Conservation (phyloP, 2,888 invertebrate species). For the Phengaris arion region DNA sequence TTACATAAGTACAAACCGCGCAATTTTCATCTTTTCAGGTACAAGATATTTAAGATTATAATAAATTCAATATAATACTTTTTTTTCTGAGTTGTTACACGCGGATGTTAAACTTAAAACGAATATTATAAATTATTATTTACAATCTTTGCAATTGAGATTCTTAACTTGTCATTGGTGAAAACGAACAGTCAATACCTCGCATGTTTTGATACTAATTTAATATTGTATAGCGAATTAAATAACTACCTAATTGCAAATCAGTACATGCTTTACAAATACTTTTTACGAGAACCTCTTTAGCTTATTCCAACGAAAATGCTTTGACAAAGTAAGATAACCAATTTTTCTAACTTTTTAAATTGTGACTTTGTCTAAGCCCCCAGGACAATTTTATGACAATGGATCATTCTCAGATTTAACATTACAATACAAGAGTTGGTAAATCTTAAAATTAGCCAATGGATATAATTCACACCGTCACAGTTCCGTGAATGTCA, state of each 20-base stretch:
- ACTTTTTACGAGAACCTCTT: conserved; percentile 22
- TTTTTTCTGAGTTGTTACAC: conserved; percentile 40
- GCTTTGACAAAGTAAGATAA: background rate
- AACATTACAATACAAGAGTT: background rate
- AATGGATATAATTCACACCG: background rate
- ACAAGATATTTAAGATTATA: conserved; percentile 26
- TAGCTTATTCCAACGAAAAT: background rate
- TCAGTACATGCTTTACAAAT: conserved; percentile 27
- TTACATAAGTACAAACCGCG: conserved; percentile 24
- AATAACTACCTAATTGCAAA: conserved; percentile 29
- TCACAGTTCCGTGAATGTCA: background rate
- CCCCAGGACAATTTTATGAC: background rate
- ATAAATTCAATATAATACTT: conserved; percentile 2
- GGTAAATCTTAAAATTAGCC: background rate
- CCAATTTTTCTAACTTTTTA: background rate
- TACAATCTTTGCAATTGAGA: conserved; percentile 53
- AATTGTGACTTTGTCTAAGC: background rate
- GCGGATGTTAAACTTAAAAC: conserved; percentile 44
- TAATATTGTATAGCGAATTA: conserved; percentile 23
- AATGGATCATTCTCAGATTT: background rate
- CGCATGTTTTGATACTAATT: conserved; percentile 19
- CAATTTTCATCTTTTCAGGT: conserved; percentile 22
- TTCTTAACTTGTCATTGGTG: conserved; percentile 44
- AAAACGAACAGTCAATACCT: conserved; percentile 4
- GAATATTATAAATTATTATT: conserved; percentile 71